These are phyloP conservation scores for Malachius bipustulatus DNA, from an alignment of 2,888 invertebrate genomes.

Conservation along the genomic window DNA sequence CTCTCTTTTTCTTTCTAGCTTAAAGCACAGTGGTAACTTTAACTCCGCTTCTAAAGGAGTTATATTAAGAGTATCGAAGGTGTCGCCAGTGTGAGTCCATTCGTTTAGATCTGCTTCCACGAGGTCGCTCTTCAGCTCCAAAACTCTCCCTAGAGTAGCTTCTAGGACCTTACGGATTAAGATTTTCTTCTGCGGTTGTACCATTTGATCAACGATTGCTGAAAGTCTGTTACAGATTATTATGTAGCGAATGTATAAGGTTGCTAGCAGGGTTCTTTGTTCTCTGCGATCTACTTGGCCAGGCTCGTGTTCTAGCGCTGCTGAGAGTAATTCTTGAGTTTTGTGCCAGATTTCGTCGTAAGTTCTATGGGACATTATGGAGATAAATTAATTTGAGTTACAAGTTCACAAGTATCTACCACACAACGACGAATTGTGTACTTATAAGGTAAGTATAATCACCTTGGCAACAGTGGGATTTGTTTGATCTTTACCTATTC, in stretches of 20 bases:
- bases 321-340: slow-evolving; percentile 51
- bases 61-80: slow-evolving; percentile 57
- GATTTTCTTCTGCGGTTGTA: slow-evolving; percentile 85
- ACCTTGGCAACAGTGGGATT: too few species aligned
- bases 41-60: slow-evolving; percentile 67
- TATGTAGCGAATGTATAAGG: slow-evolving; percentile 73
- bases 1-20: slow-evolving; percentile 54
- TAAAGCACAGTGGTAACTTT: slow-evolving; percentile 58
- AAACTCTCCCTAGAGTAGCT: slow-evolving; percentile 64
- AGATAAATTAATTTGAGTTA: not conserved
- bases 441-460: too few species aligned
- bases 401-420: too few species aligned
- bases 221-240: slow-evolving; percentile 62
- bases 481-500: too few species aligned
- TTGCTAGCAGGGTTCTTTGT: slow-evolving; percentile 50
- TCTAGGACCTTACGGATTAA: slow-evolving; percentile 65
- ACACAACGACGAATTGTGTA: too few species aligned
- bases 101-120: slow-evolving; percentile 79
- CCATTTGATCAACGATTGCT: slow-evolving; percentile 76
- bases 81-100: slow-evolving; percentile 76
- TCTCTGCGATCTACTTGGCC: slow-evolving; percentile 49
- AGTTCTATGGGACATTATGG: slow-evolving; percentile 62
- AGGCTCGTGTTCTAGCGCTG: slow-evolving; percentile 48
- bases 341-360: slow-evolving; percentile 58
- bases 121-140: slow-evolving; percentile 81